Percentiles rank a stretch among this genome's conserved stretches.
phyloP scores from a whole-genome alignment of 2,888 invertebrate genomes.

The Caenorhabditis panamensis region DNA sequence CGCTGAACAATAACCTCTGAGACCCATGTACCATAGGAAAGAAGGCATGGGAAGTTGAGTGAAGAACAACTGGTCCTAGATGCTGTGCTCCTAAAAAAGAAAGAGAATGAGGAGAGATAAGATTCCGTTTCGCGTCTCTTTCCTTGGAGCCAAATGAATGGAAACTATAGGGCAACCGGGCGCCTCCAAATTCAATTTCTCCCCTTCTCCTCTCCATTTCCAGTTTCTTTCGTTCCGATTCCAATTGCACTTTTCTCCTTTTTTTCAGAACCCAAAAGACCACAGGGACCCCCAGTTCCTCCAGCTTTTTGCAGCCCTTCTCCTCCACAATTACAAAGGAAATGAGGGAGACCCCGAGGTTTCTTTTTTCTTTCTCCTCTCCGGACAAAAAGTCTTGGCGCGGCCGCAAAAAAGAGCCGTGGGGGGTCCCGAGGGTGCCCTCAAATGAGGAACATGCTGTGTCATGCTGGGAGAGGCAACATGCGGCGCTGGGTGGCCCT shows the following conservation, averaged over 20 bases:
- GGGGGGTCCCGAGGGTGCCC: slow-evolving; percentile 36
- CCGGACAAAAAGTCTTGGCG: too few relatives aligned
- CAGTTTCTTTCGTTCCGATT: slow-evolving; percentile 38
- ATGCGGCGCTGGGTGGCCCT: slow-evolving; percentile 30
- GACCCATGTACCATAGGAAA: too few relatives aligned
- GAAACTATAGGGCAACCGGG: slow-evolving; percentile 40
- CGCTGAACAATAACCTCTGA: too few relatives aligned
- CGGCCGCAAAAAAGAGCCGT: slow-evolving; percentile 7
- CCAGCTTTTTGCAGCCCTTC: not conserved
- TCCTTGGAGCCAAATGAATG: too few relatives aligned
- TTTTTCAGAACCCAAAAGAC: slow-evolving; percentile 22
- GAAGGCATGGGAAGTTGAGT: too few relatives aligned
- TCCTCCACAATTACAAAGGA: slow-evolving; percentile 30
- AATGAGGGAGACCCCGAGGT: slow-evolving; percentile 26
- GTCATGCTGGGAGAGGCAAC: slow-evolving; percentile 24
- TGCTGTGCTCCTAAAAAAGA: too few relatives aligned
- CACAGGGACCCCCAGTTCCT: too few relatives aligned
- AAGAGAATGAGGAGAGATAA: too few relatives aligned
- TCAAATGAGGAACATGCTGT: slow-evolving; percentile 54
- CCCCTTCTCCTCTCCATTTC: slow-evolving; percentile 16
- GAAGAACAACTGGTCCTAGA: too few relatives aligned
- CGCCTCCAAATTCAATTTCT: slow-evolving; percentile 36
- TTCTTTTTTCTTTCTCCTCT: slow-evolving; percentile 5
- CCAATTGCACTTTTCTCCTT: slow-evolving; percentile 43
- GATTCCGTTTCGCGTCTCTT: too few relatives aligned